Conservation (phyloP, 2,888 invertebrate genomes). For the Pedicia rivosa region DNA sequence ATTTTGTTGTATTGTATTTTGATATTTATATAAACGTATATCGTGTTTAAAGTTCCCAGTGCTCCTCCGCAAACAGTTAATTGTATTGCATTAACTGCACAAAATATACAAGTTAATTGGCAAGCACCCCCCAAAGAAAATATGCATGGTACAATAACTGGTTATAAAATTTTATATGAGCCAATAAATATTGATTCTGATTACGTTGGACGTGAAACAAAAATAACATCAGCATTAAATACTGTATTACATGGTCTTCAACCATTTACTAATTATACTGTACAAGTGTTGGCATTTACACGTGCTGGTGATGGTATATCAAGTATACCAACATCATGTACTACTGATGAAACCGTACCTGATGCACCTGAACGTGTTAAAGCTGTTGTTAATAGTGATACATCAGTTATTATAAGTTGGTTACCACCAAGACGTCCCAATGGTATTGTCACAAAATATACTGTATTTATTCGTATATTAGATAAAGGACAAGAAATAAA, state of each 20-base stretch:
- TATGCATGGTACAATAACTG: slow-evolving; percentile 51
- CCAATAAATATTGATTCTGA: slow-evolving; percentile 27
- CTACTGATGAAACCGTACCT: slow-evolving; percentile 42
- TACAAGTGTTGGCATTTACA: slow-evolving; percentile 44
- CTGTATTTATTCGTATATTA: slow-evolving; percentile 38
- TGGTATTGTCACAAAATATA: slow-evolving; percentile 44
- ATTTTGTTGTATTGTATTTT: no score
- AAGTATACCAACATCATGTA: slow-evolving; percentile 37
- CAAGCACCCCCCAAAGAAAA: slow-evolving; percentile 44
- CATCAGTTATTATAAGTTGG: slow-evolving; percentile 46
- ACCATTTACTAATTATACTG: slow-evolving; percentile 47
- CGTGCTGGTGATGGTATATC: slow-evolving; percentile 42
- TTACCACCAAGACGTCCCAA: slow-evolving; percentile 43
- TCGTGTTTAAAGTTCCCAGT: no score
- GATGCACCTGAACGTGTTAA: slow-evolving; percentile 45
- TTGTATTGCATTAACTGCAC: slow-evolving; percentile 50
- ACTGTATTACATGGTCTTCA: slow-evolving; percentile 38
- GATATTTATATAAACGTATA: no score
- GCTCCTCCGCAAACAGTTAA: slow-evolving; percentile 47
- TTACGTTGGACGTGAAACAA: slow-evolving; percentile 32
- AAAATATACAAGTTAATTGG: slow-evolving; percentile 57
- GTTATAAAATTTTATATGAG: slow-evolving; percentile 62
- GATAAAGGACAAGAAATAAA: slow-evolving; percentile 37
- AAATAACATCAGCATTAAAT: slow-evolving; percentile 35
- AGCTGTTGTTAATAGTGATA: slow-evolving; percentile 39